Base-by-base conservation (phyloP, 1,140 invertebrate genomes). In the Drosophila dunni region DNA sequence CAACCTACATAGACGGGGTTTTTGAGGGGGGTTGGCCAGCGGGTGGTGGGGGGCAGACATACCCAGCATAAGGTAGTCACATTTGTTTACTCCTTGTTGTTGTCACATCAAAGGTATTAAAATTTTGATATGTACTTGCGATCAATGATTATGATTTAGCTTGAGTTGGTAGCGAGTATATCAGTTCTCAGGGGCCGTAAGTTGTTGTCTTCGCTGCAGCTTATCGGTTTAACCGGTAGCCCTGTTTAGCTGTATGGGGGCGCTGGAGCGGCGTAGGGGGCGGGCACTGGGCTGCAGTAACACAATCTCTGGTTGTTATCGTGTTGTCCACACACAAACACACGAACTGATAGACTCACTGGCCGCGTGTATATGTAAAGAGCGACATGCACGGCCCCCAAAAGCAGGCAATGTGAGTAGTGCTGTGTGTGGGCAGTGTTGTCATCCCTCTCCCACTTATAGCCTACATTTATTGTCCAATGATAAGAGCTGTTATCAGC, bases 231-330 rank as follows among this genome's bases (percentile, higher is more conserved):
- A 65, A 70, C 58, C 66, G 42, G 69, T 72, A 72, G 69, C 69
- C 51, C 69, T 57, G 62, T 58, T 66, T 42, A 11, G n/a, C 38
- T 40, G 38, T 11, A 9, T n/a, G 11, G 10, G 38, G 11, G 44
- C 1, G 44, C n/a, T 17, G 44, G 46, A 20, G 9, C 29, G 20
- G 44, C 1, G 44, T 1, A 13, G 44, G 20, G 46, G 9, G 20
- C 20, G 24, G 17, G 9, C 20, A n/a, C 20, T 36, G 8, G 17
- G 63, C 51, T 71, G 63, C 65, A 36, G 69, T 62, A 50, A 65
- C 69, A 73, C 62, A 78, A 75, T 78, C 64, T 74, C 54, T 24
- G 60, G 29, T 75, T 75, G 64, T 75, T 75, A 78, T 78, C 71
- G 63, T 53, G n/a, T 11, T 48, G 34, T 42, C 33, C 60, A 64